Evolutionary conservation across 2,888 invertebrate species (phyloP).

Genomic region (Xestobium rufovillosum): DNA sequence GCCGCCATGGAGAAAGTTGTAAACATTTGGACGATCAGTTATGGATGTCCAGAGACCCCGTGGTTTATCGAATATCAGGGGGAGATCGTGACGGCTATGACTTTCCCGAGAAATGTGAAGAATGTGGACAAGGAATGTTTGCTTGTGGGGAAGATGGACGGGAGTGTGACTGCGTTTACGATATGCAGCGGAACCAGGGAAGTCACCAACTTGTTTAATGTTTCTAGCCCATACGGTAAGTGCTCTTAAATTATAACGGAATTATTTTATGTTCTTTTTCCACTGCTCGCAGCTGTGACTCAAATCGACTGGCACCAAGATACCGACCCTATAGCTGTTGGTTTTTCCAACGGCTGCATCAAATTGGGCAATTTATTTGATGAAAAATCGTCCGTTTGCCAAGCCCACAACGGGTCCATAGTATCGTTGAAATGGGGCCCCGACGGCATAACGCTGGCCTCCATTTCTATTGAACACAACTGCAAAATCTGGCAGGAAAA

Average conservation of each 20-base stretch:
- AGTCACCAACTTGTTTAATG: conserved; percentile 37
- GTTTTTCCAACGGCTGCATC: conserved; percentile 49
- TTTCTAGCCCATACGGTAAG: conserved; percentile 38
- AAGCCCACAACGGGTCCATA: conserved; percentile 42
- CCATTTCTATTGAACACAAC: conserved; percentile 44
- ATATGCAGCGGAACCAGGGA: conserved; percentile 32
- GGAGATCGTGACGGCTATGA: conserved; percentile 45
- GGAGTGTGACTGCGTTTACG: conserved; percentile 41
- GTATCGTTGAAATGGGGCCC: conserved; percentile 47
- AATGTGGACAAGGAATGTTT: conserved; percentile 38
- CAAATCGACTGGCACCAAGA: conserved; percentile 51
- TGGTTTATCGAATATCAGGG: conserved; percentile 44
- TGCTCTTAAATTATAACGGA: conserved; percentile 11
- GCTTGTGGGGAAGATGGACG: conserved; percentile 49
- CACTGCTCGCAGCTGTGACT: conserved; percentile 44
- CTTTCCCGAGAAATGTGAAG: conserved; percentile 44
- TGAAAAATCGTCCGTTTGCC: conserved; percentile 34
- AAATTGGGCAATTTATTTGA: conserved; percentile 43
- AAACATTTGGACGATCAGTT: conserved; percentile 51
- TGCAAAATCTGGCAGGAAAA: conserved; percentile 45
- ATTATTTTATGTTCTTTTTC: not conserved
- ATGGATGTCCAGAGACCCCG: conserved; percentile 29
- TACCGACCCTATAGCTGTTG: conserved; percentile 49
- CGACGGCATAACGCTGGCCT: conserved; percentile 45
- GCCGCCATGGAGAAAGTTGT: conserved; percentile 51